phyloP scores from a whole-genome alignment of 1,140 invertebrate genomes.

The Anastrepha obliqua region DNA sequence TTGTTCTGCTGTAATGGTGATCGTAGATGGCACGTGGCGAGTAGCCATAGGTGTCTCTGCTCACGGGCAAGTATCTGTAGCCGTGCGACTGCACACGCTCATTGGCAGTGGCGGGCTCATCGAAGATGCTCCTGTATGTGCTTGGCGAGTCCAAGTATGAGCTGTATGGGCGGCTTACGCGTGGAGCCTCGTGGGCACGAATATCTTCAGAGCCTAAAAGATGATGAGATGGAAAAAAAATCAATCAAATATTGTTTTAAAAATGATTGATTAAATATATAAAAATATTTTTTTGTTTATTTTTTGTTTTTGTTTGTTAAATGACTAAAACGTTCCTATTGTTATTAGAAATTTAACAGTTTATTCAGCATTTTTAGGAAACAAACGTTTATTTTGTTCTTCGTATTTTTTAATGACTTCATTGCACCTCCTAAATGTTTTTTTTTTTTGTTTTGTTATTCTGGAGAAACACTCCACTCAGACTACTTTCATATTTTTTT shows the following conservation, averaged over 20 bases:
- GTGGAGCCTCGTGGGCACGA: constrained; percentile 83
- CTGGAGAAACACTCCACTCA: too few species aligned
- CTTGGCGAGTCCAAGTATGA: constrained; percentile 79
- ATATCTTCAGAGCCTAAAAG: constrained; percentile 89
- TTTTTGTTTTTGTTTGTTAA: too few species aligned
- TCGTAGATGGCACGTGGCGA: constrained; percentile 89
- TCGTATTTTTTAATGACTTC: too few species aligned
- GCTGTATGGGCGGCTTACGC: constrained; percentile 73
- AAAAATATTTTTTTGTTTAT: neutral
- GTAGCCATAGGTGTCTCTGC: constrained; percentile 91
- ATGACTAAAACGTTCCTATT: too few species aligned
- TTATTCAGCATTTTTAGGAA: too few species aligned
- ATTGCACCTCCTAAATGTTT: too few species aligned
- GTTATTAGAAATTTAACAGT: too few species aligned
- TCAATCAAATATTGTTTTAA: neutral
- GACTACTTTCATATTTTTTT: too few species aligned
- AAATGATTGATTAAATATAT: neutral
- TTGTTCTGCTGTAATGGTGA: constrained; percentile 90
- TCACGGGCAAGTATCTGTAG: constrained; percentile 91
- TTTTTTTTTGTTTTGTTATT: too few species aligned
- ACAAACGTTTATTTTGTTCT: too few species aligned
- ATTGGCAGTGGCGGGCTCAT: constrained; percentile 84
- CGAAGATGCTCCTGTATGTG: constrained; percentile 85
- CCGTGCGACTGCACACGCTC: constrained; percentile 89
- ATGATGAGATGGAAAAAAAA: constrained; percentile 37